Percentiles rank a stretch among this genome's conserved stretches.
phyloP scores from a whole-genome alignment of 2,888 invertebrate genomes.

The Ctenicera cuprea region DNA sequence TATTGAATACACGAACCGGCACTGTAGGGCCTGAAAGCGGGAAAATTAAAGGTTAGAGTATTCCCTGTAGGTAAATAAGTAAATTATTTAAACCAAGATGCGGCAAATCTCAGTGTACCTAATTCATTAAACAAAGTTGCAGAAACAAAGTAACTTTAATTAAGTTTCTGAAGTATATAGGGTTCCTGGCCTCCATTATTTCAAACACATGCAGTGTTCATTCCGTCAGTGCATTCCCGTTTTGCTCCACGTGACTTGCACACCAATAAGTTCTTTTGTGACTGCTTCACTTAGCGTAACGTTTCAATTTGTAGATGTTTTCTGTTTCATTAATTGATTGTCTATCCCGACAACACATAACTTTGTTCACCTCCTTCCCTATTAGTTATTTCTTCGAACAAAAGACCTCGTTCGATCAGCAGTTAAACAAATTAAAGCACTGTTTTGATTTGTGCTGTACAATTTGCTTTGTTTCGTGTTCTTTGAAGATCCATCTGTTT shows the following conservation, averaged over 20 bases:
- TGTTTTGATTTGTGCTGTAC: too few relatives aligned
- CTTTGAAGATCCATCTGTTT: too few relatives aligned
- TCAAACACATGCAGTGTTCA: slow-evolving; percentile 39
- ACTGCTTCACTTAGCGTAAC: slow-evolving; percentile 34
- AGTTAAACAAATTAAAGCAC: not conserved
- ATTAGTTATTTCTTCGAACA: not conserved
- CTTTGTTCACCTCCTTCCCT: not conserved
- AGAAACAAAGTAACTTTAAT: slow-evolving; percentile 39
- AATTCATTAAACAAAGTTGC: slow-evolving; percentile 31
- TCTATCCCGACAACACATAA: slow-evolving; percentile 6
- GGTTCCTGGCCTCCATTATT: slow-evolving; percentile 29
- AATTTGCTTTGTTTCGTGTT: too few relatives aligned
- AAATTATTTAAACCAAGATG: slow-evolving; percentile 23
- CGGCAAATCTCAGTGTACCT: slow-evolving; percentile 27
- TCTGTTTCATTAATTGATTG: slow-evolving; percentile 37
- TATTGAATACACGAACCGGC: too few relatives aligned
- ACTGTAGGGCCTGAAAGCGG: not conserved
- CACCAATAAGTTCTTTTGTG: slow-evolving; percentile 38
- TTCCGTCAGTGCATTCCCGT: slow-evolving; percentile 39
- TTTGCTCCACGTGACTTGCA: slow-evolving; percentile 38
- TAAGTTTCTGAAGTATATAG: slow-evolving; percentile 40
- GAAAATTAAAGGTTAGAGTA: slow-evolving; percentile 2
- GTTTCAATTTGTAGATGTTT: slow-evolving; percentile 38
- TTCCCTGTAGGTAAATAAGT: slow-evolving; percentile 14
- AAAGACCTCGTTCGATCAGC: not conserved